A percentile compares a stretch with the other conserved stretches of the same genome.
Conservation (phyloP, 2,113 vertebrate species). For the Lycaon pictus region DNA sequence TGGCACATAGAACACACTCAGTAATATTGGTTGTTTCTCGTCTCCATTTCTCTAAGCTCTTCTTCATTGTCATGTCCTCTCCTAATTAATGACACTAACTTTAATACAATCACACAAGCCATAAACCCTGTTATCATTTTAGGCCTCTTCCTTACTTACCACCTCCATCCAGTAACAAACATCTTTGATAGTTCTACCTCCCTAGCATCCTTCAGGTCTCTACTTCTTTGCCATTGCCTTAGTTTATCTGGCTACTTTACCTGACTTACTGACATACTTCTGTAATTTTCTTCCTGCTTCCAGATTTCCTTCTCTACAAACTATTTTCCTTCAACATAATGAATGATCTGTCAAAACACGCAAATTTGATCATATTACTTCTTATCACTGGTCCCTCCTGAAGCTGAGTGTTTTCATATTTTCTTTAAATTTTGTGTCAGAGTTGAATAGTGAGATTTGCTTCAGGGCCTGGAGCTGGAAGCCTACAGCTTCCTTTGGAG, state of each 20-base stretch:
- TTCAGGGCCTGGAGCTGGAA: slow-evolving; percentile 62
- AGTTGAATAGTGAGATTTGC: slow-evolving; percentile 60
- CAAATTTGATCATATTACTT: background rate
- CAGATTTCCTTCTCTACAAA: background rate
- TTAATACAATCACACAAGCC: background rate
- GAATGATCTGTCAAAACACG: background rate
- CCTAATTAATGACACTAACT: background rate
- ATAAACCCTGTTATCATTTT: background rate
- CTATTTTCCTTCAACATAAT: background rate
- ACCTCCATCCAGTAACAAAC: background rate
- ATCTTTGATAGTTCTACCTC: background rate
- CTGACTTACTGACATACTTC: background rate
- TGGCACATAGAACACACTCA: background rate
- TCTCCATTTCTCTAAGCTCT: background rate
- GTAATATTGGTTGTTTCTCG: background rate
- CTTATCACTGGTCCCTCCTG: background rate
- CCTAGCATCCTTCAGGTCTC: background rate
- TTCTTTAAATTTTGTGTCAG: slow-evolving; percentile 62
- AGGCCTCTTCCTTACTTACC: background rate
- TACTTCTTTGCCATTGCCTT: background rate
- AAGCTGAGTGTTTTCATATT: slow-evolving; percentile 37
- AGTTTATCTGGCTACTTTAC: background rate
- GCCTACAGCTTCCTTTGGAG: slow-evolving; percentile 58
- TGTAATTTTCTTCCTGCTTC: background rate
- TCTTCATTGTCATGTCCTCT: background rate